phyloP scores from a whole-genome alignment of 2,797 vertebrate species.

The Odontamblyopus rebecca region DNA sequence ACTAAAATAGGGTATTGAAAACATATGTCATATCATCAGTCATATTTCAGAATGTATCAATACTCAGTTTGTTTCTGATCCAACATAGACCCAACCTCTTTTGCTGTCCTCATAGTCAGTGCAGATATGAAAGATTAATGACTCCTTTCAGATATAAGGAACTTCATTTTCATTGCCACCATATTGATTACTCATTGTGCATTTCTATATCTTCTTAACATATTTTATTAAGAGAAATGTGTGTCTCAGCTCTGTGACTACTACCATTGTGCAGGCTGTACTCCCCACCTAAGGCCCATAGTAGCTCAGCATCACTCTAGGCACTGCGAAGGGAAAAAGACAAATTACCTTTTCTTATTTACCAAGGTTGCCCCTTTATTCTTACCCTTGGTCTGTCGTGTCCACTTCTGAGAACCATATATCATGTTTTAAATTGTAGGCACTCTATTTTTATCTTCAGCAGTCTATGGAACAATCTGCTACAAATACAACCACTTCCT shows the following conservation, averaged over 20 bases:
- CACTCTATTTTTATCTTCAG: constrained; percentile 49
- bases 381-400: constrained; percentile 46
- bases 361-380: constrained; percentile 12
- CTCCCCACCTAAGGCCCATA: background rate
- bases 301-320: too few relatives aligned
- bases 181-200: background rate
- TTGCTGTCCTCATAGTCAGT: background rate
- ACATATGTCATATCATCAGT: too few relatives aligned
- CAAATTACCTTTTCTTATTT: constrained; percentile 18
- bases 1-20: too few relatives aligned
- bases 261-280: background rate
- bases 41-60: background rate
- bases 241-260: background rate
- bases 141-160: too few relatives aligned
- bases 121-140: background rate
- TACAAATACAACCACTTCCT: constrained; percentile 23
- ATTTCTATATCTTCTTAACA: background rate
- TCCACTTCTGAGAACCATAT: constrained; percentile 11
- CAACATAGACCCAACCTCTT: background rate
- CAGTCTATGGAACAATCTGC: constrained; percentile 58
- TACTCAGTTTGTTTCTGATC: background rate
- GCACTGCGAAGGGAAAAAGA: background rate
- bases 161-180: background rate
- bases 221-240: background rate
- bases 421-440: constrained; percentile 47